Conservation (phyloP, 2,113 vertebrate genomes). For the Lepisosteus oculatus region DNA sequence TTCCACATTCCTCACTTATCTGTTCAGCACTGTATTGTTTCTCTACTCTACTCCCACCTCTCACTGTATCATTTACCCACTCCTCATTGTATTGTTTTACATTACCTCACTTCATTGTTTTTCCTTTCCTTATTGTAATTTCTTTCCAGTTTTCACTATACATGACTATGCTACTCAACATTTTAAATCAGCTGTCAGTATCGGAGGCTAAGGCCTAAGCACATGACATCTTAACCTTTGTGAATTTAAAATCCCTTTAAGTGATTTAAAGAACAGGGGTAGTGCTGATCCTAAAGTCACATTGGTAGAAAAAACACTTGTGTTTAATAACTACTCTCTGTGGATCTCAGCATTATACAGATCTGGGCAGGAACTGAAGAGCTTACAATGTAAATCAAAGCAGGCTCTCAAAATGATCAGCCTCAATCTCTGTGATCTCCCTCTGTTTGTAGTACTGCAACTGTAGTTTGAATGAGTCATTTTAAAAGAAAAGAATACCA, state of each 20-base stretch:
- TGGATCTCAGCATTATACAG: constrained; percentile 22
- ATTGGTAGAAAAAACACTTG: neutral
- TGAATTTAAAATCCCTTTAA: neutral
- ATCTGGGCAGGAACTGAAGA: constrained; percentile 12
- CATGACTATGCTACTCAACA: constrained; percentile 7
- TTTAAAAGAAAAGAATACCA: too few relatives aligned
- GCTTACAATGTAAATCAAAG: constrained; percentile 25
- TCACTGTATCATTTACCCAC: too few relatives aligned
- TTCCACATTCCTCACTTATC: too few relatives aligned
- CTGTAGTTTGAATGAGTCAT: too few relatives aligned
- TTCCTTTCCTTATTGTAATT: too few relatives aligned
- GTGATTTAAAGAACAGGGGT: neutral
- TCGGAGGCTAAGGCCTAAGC: constrained; percentile 20
- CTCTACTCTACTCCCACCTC: too few relatives aligned
- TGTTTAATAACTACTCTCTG: neutral
- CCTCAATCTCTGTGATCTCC: too few relatives aligned
- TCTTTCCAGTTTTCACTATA: too few relatives aligned
- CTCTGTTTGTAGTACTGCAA: too few relatives aligned
- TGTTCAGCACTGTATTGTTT: too few relatives aligned
- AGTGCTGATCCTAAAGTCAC: neutral
- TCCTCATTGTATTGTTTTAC: too few relatives aligned
- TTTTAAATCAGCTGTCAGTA: constrained; percentile 10
- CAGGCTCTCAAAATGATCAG: neutral
- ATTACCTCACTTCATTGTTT: too few relatives aligned
- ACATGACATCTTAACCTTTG: constrained; percentile 1